These are phyloP conservation scores for Trichopria drosophilae DNA, from an alignment of 2,888 invertebrate genomes.

Conservation along the genomic window DNA sequence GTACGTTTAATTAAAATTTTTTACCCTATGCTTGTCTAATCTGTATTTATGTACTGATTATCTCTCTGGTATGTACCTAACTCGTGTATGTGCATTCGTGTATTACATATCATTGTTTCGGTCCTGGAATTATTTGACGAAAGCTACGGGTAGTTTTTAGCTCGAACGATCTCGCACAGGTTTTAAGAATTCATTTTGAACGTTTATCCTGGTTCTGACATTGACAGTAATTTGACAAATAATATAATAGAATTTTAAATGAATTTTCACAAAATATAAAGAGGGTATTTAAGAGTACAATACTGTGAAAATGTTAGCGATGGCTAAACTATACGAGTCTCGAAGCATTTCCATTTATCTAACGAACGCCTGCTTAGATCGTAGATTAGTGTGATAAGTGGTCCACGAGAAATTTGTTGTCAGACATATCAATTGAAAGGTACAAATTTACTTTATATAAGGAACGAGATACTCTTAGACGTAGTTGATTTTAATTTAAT, in stretches of 20 bases:
- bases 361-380: constrained; percentile 45
- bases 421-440: too few relatives aligned
- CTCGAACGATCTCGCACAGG: constrained; percentile 40
- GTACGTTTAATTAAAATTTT: too few relatives aligned
- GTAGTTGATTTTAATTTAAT: too few relatives aligned
- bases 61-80: constrained; percentile 53
- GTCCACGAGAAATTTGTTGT: constrained; percentile 1
- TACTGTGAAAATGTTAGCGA: too few relatives aligned
- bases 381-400: constrained; percentile 35
- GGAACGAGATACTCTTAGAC: too few relatives aligned
- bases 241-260: not conserved
- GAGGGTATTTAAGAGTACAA: not conserved
- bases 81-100: constrained; percentile 53
- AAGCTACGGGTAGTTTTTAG: constrained; percentile 45
- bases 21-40: constrained; percentile 50
- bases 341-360: constrained; percentile 10
- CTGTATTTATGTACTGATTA: constrained; percentile 52
- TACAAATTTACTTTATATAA: too few relatives aligned
- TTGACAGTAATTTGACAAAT: not conserved
- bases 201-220: constrained; percentile 25
- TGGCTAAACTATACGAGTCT: constrained; percentile 11
- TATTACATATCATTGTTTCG: constrained; percentile 42
- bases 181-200: constrained; percentile 31
- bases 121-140: constrained; percentile 42
- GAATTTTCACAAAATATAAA: not conserved